Conservation (phyloP, 2,113 vertebrate genomes). For the Apteryx owenii region DNA sequence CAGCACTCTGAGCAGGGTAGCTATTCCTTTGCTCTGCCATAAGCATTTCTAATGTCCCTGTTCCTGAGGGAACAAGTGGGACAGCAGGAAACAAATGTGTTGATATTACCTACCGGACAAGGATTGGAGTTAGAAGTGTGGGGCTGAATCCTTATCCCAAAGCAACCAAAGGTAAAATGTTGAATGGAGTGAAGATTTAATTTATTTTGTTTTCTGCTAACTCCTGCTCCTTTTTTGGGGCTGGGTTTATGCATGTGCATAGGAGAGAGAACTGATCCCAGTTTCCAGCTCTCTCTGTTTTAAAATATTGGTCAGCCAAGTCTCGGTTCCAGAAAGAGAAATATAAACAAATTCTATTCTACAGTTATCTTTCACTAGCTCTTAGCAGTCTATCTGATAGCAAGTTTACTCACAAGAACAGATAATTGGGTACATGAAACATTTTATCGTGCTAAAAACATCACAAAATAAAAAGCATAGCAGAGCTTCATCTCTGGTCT, state of each 20-base stretch:
- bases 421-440: neutral
- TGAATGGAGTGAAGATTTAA: neutral
- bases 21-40: neutral
- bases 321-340: conserved; percentile 4
- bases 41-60: neutral
- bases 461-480: neutral
- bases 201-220: neutral
- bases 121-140: neutral
- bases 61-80: neutral
- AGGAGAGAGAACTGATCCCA: neutral
- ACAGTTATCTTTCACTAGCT: neutral
- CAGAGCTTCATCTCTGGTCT: neutral
- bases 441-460: conserved; percentile 22
- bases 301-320: neutral
- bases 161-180: neutral
- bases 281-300: neutral
- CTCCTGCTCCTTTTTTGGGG: neutral
- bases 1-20: neutral
- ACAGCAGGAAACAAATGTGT: neutral
- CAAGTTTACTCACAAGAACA: conserved; percentile 16
- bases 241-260: neutral
- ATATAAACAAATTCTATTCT: neutral
- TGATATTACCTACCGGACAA: neutral
- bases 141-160: neutral
- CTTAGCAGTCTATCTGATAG: conserved; percentile 6